Percentiles rank a stretch among this genome's conserved stretches.
These are phyloP conservation scores for Lasaia peninsularis DNA, from an alignment of 1,140 invertebrate species.

Conservation along the genomic window DNA sequence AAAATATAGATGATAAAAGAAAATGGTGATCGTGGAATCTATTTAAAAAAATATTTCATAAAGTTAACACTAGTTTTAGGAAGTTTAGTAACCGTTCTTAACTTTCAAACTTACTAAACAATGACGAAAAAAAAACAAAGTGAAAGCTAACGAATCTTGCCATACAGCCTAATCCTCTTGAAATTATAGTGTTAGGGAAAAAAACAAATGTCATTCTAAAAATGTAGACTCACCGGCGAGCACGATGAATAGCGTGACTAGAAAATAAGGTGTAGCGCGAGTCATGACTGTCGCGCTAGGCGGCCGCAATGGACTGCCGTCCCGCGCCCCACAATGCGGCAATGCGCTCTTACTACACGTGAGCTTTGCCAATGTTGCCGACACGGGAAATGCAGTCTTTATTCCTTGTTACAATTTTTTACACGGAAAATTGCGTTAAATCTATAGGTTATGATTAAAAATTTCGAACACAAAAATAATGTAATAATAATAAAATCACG, in stretches of 20 bases:
- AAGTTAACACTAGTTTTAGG: no score
- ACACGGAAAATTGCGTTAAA: no score
- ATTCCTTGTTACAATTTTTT: no score
- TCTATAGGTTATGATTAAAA: no score
- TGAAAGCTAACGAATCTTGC: neutral
- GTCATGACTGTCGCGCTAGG: conserved; percentile 45
- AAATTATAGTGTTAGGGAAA: conserved; percentile 1
- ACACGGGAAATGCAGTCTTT: conserved; percentile 14
- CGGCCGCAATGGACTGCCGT: conserved; percentile 39
- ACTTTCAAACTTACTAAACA: no score
- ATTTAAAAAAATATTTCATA: no score
- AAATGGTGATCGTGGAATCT: no score
- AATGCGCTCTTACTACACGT: conserved; percentile 41
- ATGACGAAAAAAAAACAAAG: no score
- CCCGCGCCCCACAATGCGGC: conserved; percentile 68
- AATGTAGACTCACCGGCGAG: conserved; percentile 56
- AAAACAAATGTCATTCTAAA: conserved; percentile 16
- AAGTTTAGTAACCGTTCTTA: no score
- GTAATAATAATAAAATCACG: no score
- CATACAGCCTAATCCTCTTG: conserved; percentile 6
- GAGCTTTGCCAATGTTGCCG: conserved; percentile 21
- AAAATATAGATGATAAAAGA: no score
- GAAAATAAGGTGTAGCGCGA: conserved; percentile 33
- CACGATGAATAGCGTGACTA: conserved; percentile 37
- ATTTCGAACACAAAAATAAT: no score